phyloP scores from a whole-genome alignment of 1,140 invertebrate genomes.

The Saccostrea glomerata region DNA sequence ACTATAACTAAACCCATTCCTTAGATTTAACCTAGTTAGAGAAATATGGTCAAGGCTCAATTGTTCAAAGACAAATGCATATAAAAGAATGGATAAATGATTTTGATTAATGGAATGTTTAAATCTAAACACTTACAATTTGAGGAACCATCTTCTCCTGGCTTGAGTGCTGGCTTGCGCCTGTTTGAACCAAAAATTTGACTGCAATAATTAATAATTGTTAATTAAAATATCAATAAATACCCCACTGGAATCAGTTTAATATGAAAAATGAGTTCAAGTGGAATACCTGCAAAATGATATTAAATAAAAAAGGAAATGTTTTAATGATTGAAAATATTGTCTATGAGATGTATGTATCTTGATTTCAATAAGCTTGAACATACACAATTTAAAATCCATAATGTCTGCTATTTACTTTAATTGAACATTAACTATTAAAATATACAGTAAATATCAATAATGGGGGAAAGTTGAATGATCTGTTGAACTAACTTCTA shows the following conservation, averaged over 20 bases:
- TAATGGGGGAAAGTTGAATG: too few species aligned
- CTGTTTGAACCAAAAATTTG: conserved; percentile 61
- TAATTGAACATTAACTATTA: too few species aligned
- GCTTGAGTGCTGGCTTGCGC: conserved; percentile 50
- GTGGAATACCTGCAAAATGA: too few species aligned
- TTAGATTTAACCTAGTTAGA: not conserved
- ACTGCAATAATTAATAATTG: conserved; percentile 52
- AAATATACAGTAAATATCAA: too few species aligned
- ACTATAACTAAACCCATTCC: too few species aligned
- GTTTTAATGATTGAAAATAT: too few species aligned
- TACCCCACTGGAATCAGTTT: not conserved
- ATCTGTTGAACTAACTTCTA: too few species aligned
- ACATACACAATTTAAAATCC: too few species aligned
- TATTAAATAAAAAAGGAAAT: too few species aligned
- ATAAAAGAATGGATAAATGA: not conserved
- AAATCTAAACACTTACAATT: conserved; percentile 32
- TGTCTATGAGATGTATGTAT: too few species aligned
- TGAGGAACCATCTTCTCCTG: conserved; percentile 46
- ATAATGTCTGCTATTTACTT: too few species aligned
- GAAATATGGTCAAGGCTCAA: not conserved
- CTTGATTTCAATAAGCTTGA: too few species aligned
- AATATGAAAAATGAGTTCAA: not conserved
- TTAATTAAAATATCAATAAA: conserved; percentile 8
- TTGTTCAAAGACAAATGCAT: not conserved
- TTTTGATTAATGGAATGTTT: not conserved